A percentile compares a stretch with the other conserved stretches of the same genome.
Conservation (phyloP, 2,797 vertebrate genomes). For the Pangasius larnaudii region DNA sequence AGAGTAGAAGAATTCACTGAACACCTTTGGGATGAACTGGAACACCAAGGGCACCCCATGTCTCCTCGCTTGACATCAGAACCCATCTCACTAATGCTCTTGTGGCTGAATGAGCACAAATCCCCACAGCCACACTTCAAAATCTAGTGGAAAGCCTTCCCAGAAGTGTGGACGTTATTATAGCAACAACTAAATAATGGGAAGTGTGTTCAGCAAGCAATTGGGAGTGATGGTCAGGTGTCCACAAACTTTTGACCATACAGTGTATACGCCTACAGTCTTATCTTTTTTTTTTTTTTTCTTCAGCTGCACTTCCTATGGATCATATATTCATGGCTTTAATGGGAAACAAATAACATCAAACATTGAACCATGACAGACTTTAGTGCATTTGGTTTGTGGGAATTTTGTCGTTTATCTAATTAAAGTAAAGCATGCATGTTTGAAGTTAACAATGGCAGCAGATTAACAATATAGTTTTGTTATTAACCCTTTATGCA, state of each 20-base stretch:
- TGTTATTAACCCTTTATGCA: neutral
- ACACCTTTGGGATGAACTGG: neutral
- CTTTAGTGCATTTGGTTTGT: neutral
- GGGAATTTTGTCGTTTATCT: neutral
- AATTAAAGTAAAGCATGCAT: neutral
- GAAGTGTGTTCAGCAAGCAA: neutral
- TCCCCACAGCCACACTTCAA: neutral
- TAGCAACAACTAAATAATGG: neutral
- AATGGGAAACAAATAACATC: neutral
- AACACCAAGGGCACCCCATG: neutral
- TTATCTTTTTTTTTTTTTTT: neutral
- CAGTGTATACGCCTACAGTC: neutral
- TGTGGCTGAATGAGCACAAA: neutral
- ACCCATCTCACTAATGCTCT: neutral
- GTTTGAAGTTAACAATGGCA: neutral
- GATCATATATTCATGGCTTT: neutral
- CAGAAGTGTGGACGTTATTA: too few species aligned
- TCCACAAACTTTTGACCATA: neutral
- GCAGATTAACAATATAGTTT: neutral
- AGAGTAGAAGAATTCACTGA: neutral
- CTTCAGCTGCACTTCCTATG: neutral
- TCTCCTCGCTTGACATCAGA: neutral
- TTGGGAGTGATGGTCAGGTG: neutral
- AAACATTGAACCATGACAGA: neutral
- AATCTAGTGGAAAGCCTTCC: neutral